Percentiles rank a stretch among this genome's conserved stretches.
These are phyloP conservation scores for Todiramphus chloris DNA, from an alignment of 2,113 vertebrate species.

Conservation along the genomic window DNA sequence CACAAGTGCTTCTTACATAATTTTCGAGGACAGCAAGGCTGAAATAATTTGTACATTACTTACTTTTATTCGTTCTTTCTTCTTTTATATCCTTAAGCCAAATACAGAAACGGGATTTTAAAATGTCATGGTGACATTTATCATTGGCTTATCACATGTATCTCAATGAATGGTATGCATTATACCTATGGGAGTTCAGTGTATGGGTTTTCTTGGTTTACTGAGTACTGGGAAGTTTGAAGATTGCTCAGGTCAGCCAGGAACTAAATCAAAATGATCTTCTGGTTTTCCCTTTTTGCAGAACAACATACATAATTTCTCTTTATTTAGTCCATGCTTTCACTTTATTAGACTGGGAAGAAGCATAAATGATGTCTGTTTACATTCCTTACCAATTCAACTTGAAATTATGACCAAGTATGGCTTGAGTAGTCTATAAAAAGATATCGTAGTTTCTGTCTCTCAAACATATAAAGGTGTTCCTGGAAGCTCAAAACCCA, in stretches of 20 bases:
- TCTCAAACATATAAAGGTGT: neutral
- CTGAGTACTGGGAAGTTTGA: neutral
- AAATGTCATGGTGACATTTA: neutral
- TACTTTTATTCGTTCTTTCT: neutral
- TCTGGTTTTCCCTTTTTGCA: neutral
- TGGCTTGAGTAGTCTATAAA: neutral
- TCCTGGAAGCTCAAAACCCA: constrained; percentile 35
- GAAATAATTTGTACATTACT: neutral
- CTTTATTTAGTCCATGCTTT: constrained; percentile 32
- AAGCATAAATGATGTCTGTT: constrained; percentile 35
- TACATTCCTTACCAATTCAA: constrained; percentile 16
- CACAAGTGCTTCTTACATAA: neutral
- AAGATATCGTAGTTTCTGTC: neutral
- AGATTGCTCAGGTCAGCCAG: neutral
- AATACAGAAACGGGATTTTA: neutral
- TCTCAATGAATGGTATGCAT: neutral
- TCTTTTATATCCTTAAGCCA: neutral
- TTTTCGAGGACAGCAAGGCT: neutral
- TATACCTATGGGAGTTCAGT: neutral
- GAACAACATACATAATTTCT: neutral
- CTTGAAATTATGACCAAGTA: constrained; percentile 32
- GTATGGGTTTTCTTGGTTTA: neutral
- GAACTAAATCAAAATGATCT: neutral
- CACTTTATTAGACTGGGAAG: constrained; percentile 19
- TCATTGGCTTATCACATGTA: neutral